Percentiles rank a stretch among this genome's conserved stretches.
Conservation (phyloP, 2,113 vertebrate species). For the Rhea americana region DNA sequence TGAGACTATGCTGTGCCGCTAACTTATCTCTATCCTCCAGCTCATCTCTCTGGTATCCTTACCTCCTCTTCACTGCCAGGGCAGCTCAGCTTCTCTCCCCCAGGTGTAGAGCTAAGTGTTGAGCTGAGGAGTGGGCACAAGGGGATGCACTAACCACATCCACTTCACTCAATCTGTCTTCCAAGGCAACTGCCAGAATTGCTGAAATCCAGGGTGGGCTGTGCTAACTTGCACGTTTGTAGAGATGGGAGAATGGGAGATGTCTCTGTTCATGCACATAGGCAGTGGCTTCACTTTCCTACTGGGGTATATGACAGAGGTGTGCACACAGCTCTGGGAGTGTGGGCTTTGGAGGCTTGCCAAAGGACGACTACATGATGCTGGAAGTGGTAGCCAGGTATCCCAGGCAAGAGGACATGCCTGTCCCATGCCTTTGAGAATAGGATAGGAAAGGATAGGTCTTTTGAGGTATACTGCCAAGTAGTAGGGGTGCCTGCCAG, state of each 20-base stretch:
- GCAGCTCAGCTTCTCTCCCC: background rate
- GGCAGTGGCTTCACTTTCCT: background rate
- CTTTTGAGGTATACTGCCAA: background rate
- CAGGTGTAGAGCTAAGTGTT: background rate
- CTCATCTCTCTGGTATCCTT: background rate
- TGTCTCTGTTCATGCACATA: background rate
- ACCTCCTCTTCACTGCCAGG: background rate
- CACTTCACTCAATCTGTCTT: background rate
- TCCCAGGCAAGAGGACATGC: fast-evolving
- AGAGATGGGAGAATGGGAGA: background rate
- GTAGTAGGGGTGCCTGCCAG: background rate
- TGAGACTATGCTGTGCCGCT: background rate
- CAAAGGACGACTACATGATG: background rate
- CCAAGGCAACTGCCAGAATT: background rate
- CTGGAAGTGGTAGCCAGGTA: background rate
- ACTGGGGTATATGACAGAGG: fast-evolving
- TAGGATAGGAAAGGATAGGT: background rate
- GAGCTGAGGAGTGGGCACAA: background rate
- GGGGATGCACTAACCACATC: background rate
- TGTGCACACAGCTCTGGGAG: background rate
- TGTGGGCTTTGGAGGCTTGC: background rate
- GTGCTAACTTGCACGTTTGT: background rate
- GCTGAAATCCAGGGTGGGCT: fast-evolving
- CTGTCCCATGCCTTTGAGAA: background rate
- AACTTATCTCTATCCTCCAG: background rate